Base-by-base conservation (phyloP, 2,113 vertebrate species). In the Pseudonaja textilis region DNA sequence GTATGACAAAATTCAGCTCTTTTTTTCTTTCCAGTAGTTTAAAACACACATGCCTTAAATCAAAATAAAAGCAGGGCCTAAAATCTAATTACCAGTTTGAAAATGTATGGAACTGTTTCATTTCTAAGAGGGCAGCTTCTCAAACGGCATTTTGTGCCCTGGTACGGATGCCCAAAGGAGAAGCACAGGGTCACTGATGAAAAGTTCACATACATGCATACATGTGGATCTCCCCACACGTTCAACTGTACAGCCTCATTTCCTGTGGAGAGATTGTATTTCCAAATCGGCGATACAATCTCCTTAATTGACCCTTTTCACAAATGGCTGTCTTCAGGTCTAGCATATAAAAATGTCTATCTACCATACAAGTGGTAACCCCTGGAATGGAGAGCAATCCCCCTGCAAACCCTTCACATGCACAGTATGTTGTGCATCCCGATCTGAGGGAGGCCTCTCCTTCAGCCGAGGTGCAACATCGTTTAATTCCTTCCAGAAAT, bases 241-340 rank as follows among this genome's bases (percentile, higher is more conserved):
- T 9, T 85, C 42, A 89, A 57, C 81, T 7, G 1, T 9, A 42
- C 20, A 22, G 34, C 74, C 74, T 56, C 22, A 42, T 92, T 99
- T 97, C 98, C 99, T 64, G 97, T 96, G 56, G 98, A 98, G 0
- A 99, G 99, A 99, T 97, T 99, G 59, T 99, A 98, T 95, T 99
- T 99, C 97, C 99, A 99, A 97, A 99, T 99, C 29, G 96, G 93
- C 92, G 99, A 99, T 88, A 98, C 98, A 98, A 96, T 99, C 95
- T 98, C 98, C 25, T 98, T 99, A 92, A 99, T 99, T 61, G 85
- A 39, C 98, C 52, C 98, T 99, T 96, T 99, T 99, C 97, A 97
- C 97, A 93, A 99, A 99, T 97, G 99, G 99, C 97, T 99, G 99
- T 96, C 96, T 99, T 94, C 97, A 99, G 98, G 99, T 99, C 6